phyloP scores from a whole-genome alignment of 2,113 vertebrate species.

The Diadophis punctatus region DNA sequence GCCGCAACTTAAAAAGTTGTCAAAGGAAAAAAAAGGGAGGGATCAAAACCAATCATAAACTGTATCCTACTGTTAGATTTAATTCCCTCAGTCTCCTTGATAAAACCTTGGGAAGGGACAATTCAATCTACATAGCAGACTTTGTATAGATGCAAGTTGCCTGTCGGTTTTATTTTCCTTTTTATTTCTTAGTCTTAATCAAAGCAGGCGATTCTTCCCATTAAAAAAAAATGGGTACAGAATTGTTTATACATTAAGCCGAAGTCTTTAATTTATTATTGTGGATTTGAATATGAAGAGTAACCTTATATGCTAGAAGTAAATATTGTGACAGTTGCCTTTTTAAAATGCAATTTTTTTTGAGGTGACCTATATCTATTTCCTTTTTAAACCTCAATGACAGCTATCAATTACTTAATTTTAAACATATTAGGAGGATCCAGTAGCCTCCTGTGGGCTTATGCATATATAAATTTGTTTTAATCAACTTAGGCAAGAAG shows the following conservation, averaged over 20 bases:
- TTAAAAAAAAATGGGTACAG: slow-evolving; percentile 32
- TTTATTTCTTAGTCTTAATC: slow-evolving; percentile 24
- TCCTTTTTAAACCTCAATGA: slow-evolving; percentile 51
- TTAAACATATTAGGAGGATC: slow-evolving; percentile 63
- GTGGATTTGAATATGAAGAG: slow-evolving; percentile 55
- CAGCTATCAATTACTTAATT: slow-evolving; percentile 65
- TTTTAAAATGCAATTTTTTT: slow-evolving; percentile 66
- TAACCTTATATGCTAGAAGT: slow-evolving; percentile 59
- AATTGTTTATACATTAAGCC: slow-evolving; percentile 31
- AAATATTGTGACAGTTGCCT: slow-evolving; percentile 58
- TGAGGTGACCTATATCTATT: slow-evolving; percentile 46
- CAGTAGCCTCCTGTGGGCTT: slow-evolving; percentile 57
- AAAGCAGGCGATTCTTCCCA: slow-evolving; percentile 34
- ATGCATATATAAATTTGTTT: slow-evolving; percentile 68
- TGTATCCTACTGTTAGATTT: slow-evolving; percentile 13
- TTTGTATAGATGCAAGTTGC: slow-evolving; percentile 20
- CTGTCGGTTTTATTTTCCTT: not conserved
- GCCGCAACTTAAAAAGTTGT: not conserved
- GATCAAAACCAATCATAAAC: slow-evolving; percentile 27
- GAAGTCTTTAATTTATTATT: slow-evolving; percentile 33
- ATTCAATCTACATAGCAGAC: slow-evolving; percentile 9
- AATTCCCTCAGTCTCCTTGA: slow-evolving; percentile 29
- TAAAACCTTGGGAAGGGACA: slow-evolving; percentile 35
- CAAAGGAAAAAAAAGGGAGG: too few relatives aligned
- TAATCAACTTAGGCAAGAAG: slow-evolving; percentile 59